These are phyloP conservation scores for Rhinoptilus africanus DNA, from an alignment of 2,113 vertebrate species.

Conservation along the genomic window DNA sequence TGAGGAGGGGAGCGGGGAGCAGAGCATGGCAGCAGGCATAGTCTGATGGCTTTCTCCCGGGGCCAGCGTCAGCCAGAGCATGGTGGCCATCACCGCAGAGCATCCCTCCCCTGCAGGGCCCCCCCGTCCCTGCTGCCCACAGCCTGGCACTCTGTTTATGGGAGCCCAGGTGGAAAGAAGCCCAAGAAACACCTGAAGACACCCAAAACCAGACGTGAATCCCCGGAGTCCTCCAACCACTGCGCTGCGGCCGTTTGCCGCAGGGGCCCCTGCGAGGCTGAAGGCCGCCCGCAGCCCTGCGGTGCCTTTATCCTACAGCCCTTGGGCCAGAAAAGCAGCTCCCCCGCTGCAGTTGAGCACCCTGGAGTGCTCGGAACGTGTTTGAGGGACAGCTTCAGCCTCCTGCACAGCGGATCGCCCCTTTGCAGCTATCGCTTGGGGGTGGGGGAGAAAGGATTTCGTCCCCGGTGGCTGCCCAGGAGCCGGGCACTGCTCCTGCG, in stretches of 20 bases:
- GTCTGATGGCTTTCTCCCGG: accelerated
- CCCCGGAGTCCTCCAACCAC: background rate
- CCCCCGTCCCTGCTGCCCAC: background rate
- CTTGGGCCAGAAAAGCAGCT: accelerated
- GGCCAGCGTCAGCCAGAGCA: accelerated
- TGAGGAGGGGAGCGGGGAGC: background rate
- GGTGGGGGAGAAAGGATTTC: background rate
- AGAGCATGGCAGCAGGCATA: accelerated
- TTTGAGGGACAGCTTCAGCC: background rate
- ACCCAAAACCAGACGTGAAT: background rate
- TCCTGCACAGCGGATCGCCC: accelerated
- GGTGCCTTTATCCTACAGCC: background rate
- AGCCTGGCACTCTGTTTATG: background rate
- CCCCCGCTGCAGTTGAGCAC: accelerated
- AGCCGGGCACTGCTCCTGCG: accelerated
- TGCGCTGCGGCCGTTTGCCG: background rate
- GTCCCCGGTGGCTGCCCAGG: background rate
- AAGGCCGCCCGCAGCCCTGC: background rate
- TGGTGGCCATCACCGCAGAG: accelerated
- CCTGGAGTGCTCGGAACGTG: accelerated
- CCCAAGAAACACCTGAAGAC: background rate
- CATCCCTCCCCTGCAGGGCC: background rate
- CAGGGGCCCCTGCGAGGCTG: background rate
- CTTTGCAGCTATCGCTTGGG: accelerated
- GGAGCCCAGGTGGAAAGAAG: background rate